Evolutionary conservation across 2,797 vertebrate genomes (phyloP), one percentile per base, ranked within the genome.

Genomic region (Merluccius polli): DNA sequence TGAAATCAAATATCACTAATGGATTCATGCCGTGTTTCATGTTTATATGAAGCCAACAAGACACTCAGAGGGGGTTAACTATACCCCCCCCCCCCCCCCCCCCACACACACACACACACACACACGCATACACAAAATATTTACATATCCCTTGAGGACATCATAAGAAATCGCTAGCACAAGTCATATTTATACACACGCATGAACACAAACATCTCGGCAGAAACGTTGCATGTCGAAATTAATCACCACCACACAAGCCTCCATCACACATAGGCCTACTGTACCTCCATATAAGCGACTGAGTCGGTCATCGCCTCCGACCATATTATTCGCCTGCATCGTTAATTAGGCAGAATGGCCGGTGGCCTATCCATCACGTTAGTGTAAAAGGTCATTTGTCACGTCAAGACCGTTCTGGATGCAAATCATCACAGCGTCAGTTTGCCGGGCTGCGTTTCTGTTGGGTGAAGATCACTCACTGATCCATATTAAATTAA

Each of bases 381-480:
- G 18, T 70, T 70, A 70, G 30, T 70, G 68, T 3, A 31, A 32
- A 31, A 70, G 32, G 68, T 70, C 68, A 70, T 70, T 33, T 33
- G 30, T 10, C 30, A 70, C 21, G 16, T 32, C 32, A 3, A 13
- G 67, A 21, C 13, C 67, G 52, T 9, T 4, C 52, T 59, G 6
- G 21, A n/a, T 11, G 52, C 52, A 59, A n/a, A 59, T 24, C 52
- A 59, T 18, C 7, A 24, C 21, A 8, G 41, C 12, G 38, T 41
- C 38, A 4, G 38, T 41, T 41, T 9, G 10, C 38, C 38, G 1
- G 44, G 44, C 16, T 15, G 21, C 18, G 21, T 9, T n/a, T 29
- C n/a, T 65, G 59, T 3, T 2, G 59, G 6, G n/a, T 3, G 59
- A 12, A 11, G 59, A 65, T 27, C 59, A 65, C 24, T 27, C 59